Conservation (phyloP, 2,797 vertebrate genomes). For the Anas bernieri region DNA sequence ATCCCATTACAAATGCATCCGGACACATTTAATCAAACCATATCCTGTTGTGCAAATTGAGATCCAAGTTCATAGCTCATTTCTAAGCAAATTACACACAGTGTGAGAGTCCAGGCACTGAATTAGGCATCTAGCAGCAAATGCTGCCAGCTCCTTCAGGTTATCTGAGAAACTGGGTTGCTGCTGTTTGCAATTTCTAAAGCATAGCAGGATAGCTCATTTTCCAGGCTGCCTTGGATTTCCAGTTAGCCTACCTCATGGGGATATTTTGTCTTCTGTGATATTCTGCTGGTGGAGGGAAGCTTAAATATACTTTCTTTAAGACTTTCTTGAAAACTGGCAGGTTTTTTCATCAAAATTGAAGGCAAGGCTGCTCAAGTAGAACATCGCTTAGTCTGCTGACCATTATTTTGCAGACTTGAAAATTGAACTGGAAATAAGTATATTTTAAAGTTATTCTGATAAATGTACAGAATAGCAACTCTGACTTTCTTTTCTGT, state of each 20-base stretch:
- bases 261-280: conserved; percentile 35
- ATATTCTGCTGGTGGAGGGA: conserved; percentile 8
- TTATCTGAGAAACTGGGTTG: conserved; percentile 53
- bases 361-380: conserved; percentile 9
- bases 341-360: conserved; percentile 6
- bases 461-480: neutral
- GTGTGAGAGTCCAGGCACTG: conserved; percentile 11
- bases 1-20: conserved; percentile 55
- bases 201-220: conserved; percentile 45
- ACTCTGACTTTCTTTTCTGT: neutral
- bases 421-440: conserved; percentile 23
- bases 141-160: conserved; percentile 18
- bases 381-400: neutral
- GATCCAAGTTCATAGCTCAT: conserved; percentile 56
- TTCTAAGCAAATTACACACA: conserved; percentile 36
- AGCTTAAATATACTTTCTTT: conserved; percentile 14
- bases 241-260: conserved; percentile 29
- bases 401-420: conserved; percentile 25
- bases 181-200: conserved; percentile 46
- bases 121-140: conserved; percentile 13
- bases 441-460: neutral
- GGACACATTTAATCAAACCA: conserved; percentile 58
- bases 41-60: conserved; percentile 55
- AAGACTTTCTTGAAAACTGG: conserved; percentile 13
- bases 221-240: conserved; percentile 37